These are phyloP conservation scores for Mastacembelus armatus DNA, from an alignment of 2,797 vertebrate species.

Conservation along the genomic window DNA sequence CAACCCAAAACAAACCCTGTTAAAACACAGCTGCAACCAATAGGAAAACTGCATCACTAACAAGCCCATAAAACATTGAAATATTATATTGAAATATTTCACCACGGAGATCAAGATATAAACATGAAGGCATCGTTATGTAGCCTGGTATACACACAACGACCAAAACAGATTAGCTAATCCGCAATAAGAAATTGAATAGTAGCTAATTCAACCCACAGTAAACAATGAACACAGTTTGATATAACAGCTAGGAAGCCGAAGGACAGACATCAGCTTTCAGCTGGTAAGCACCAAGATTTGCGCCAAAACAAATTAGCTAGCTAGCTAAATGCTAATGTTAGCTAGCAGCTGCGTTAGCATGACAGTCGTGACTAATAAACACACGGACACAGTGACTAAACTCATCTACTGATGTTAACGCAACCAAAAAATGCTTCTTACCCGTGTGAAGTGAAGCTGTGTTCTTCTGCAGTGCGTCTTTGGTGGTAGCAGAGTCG, in stretches of 20 bases:
- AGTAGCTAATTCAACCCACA: neutral
- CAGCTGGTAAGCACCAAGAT: neutral
- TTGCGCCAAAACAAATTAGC: neutral
- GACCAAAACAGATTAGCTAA: neutral
- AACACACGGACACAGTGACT: too few species aligned
- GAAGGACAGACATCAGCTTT: neutral
- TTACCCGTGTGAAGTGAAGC: neutral
- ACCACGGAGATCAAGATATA: neutral
- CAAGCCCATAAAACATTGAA: neutral
- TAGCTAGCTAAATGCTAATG: too few species aligned
- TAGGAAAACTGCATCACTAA: neutral
- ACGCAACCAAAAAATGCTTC: too few species aligned
- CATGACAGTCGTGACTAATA: too few species aligned
- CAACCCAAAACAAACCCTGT: too few species aligned
- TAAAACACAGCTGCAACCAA: neutral
- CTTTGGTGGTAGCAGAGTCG: neutral
- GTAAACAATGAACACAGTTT: neutral
- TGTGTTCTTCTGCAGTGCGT: neutral
- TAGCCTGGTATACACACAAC: neutral
- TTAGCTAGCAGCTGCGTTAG: too few species aligned
- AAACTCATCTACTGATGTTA: too few species aligned
- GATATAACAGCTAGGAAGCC: too few species aligned
- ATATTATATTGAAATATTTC: neutral
- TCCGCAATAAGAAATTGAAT: neutral
- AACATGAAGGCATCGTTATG: neutral